Conservation (phyloP, 2,888 invertebrate species). For the Drosophila greeni region DNA sequence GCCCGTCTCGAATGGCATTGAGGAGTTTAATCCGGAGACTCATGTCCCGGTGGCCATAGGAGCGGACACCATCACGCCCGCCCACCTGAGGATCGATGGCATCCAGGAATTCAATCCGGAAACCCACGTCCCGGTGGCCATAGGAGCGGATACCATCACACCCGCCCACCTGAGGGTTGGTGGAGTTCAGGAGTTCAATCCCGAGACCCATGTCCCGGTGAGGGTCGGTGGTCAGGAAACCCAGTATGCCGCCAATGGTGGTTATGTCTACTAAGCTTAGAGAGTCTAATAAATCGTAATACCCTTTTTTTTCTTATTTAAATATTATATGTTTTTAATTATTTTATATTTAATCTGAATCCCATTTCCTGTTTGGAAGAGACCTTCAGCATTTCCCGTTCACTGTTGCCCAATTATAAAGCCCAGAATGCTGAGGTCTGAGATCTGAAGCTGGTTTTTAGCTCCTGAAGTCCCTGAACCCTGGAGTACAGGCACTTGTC, state of each 20-base stretch:
- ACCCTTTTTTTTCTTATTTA: conserved; percentile 6
- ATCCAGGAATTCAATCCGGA: conserved; percentile 62
- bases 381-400: conserved; percentile 1
- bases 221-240: conserved; percentile 57
- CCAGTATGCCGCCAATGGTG: conserved; percentile 75
- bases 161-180: conserved; percentile 45
- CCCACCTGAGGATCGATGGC: conserved; percentile 45
- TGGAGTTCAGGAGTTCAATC: conserved; percentile 54
- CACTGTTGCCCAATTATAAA: conserved; percentile 29
- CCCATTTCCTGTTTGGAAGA: conserved; percentile 3
- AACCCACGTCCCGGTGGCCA: conserved; percentile 51
- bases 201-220: conserved; percentile 57
- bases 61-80: conserved; percentile 46
- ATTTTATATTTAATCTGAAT: not conserved
- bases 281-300: conserved; percentile 22
- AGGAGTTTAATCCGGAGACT: conserved; percentile 57
- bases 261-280: conserved; percentile 71
- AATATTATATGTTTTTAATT: no score
- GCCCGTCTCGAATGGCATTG: conserved; percentile 59
- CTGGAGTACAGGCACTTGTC: conserved; percentile 2
- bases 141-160: conserved; percentile 49
- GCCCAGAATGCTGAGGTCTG: conserved; percentile 4
- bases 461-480: conserved; percentile 6
- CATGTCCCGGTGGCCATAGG: conserved; percentile 57
- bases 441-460: not conserved